Evolutionary conservation across 2,113 vertebrate genomes (phyloP).

Genomic region (Trematomus loennbergii): DNA sequence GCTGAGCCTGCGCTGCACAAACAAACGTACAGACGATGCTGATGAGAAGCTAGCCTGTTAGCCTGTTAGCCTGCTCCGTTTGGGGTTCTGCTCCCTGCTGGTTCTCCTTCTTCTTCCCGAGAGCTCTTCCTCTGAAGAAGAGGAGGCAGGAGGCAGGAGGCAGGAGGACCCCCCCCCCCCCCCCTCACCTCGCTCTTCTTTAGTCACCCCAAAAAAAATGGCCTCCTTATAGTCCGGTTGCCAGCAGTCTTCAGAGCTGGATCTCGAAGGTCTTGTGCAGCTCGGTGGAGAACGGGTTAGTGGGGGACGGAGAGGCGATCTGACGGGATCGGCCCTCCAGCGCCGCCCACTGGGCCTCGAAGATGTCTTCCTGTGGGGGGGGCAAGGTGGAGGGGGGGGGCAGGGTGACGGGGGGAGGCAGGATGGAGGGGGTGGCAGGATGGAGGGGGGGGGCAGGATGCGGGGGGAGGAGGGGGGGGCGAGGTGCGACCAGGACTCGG

Average conservation of each 20-base stretch:
- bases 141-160: slow-evolving; percentile 30
- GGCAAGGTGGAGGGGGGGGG: slow-evolving; percentile 58
- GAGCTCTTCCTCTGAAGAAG: slow-evolving; percentile 43
- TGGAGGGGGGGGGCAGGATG: slow-evolving; percentile 50
- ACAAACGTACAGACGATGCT: slow-evolving; percentile 55
- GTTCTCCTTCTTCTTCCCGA: slow-evolving; percentile 3
- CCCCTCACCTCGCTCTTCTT: slow-evolving; percentile 30
- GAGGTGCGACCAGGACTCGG: slow-evolving; percentile 83
- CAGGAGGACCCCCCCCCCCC: background rate
- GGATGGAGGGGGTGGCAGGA: slow-evolving; percentile 54
- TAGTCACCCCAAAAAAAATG: background rate
- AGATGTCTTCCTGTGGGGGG: slow-evolving; percentile 85
- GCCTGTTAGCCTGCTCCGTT: too few species aligned
- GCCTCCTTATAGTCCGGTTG: slow-evolving; percentile 21
- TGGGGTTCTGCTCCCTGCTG: slow-evolving; percentile 41
- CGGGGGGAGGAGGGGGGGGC: slow-evolving; percentile 4
- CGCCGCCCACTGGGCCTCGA: slow-evolving; percentile 98
- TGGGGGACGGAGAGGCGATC: slow-evolving; percentile 94
- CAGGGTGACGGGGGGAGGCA: background rate
- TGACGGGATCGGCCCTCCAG: slow-evolving; percentile 92
- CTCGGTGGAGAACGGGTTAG: slow-evolving; percentile 98
- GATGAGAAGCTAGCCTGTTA: slow-evolving; percentile 40
- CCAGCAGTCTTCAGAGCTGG: slow-evolving; percentile 88
- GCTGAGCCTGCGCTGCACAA: slow-evolving; percentile 39
- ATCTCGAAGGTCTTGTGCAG: slow-evolving; percentile 99